Evolutionary conservation across 1,140 invertebrate genomes (phyloP).

Genomic region (Aphelenchoides avenae): DNA sequence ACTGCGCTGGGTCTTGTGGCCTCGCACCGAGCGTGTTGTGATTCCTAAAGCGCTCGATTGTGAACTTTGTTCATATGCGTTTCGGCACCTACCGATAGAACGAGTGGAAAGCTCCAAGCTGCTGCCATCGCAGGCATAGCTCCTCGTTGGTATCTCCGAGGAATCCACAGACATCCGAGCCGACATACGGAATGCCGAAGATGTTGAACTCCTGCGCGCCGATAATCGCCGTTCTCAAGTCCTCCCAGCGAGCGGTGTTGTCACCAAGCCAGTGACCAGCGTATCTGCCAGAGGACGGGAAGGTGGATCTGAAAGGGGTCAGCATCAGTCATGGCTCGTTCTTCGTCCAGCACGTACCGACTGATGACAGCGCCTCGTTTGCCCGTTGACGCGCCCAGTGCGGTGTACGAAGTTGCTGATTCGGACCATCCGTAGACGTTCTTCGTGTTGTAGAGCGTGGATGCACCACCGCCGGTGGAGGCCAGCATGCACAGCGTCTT

Average conservation of each 20-base stretch:
- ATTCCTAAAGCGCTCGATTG: constrained; percentile 50
- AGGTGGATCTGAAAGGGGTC: constrained; percentile 28
- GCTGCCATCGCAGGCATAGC: constrained; percentile 56
- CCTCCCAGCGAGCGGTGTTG: constrained; percentile 63
- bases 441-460: constrained; percentile 69
- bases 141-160: constrained; percentile 58
- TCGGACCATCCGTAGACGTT: constrained; percentile 77
- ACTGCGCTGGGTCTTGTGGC: constrained; percentile 53
- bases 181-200: constrained; percentile 68
- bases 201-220: constrained; percentile 68
- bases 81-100: constrained; percentile 26
- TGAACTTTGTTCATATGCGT: no score
- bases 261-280: constrained; percentile 89
- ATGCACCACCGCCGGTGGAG: constrained; percentile 65
- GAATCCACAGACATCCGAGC: constrained; percentile 62
- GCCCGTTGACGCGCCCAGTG: constrained; percentile 57
- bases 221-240: constrained; percentile 62
- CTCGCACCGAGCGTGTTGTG: constrained; percentile 40
- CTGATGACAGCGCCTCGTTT: constrained; percentile 49
- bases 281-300: constrained; percentile 75
- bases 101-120: constrained; percentile 41
- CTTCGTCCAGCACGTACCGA: constrained; percentile 5
- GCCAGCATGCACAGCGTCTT: constrained; percentile 80
- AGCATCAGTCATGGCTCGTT: constrained; percentile 43
- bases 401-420: constrained; percentile 69